phyloP scores from a whole-genome alignment of 2,888 invertebrate genomes.

The Ormyrus nitidulus region DNA sequence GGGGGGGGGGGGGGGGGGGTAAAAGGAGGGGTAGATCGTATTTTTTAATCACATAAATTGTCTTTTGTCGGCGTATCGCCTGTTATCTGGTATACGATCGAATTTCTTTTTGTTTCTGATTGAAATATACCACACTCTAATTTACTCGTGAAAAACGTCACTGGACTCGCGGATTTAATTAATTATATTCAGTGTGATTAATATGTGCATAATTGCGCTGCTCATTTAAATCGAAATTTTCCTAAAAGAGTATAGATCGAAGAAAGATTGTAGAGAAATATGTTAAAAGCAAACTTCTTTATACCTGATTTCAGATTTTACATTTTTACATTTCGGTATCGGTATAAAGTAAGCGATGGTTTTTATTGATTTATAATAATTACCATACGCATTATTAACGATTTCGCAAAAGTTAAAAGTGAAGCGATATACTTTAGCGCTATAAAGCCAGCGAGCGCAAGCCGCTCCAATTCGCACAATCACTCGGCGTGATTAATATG shows the following conservation, averaged over 20 bases:
- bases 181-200: constrained; percentile 26
- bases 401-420: no score
- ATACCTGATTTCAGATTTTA: no score
- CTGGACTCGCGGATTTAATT: constrained; percentile 28
- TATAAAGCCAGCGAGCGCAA: no score
- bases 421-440: no score
- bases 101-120: constrained; percentile 15
- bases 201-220: constrained; percentile 7
- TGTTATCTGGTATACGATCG: constrained; percentile 19
- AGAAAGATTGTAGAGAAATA: no score
- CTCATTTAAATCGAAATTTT: neutral
- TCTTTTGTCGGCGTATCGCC: constrained; percentile 51
- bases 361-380: no score
- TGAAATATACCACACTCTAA: constrained; percentile 40
- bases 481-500: constrained; percentile 32
- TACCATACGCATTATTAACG: no score
- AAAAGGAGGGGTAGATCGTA: constrained; percentile 9
- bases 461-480: neutral
- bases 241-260: no score
- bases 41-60: constrained; percentile 56
- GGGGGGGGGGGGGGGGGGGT: neutral
- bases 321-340: no score
- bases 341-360: no score
- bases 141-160: constrained; percentile 42
- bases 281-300: no score